Conservation (phyloP, 2,797 vertebrate genomes). For the Glossophaga mutica region DNA sequence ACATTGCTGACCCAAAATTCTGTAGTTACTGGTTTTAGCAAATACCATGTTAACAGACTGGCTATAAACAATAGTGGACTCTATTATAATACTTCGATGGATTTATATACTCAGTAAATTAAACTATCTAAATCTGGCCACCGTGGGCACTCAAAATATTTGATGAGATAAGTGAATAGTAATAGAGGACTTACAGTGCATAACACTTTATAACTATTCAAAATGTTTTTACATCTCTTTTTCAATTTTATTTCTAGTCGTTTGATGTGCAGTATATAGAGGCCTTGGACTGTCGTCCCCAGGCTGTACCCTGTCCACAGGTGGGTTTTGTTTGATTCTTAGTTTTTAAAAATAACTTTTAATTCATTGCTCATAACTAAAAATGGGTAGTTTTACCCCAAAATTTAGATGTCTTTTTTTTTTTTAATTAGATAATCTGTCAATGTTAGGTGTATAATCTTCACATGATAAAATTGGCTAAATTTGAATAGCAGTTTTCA, state of each 20-base stretch:
- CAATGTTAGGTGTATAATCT: neutral
- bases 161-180: neutral
- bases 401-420: constrained; percentile 1
- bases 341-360: constrained; percentile 51
- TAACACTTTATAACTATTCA: neutral
- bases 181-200: neutral
- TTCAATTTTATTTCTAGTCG: constrained; percentile 18
- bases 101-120: neutral
- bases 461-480: neutral
- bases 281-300: neutral
- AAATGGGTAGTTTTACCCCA: constrained; percentile 24
- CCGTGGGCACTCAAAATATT: neutral
- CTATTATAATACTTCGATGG: neutral
- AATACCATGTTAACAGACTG: constrained; percentile 1
- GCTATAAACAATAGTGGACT: neutral
- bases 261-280: neutral
- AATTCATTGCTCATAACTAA: constrained; percentile 3
- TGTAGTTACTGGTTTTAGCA: constrained; percentile 40
- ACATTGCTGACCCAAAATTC: neutral
- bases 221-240: constrained; percentile 14
- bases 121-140: neutral
- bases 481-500: neutral
- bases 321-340: constrained; percentile 48
- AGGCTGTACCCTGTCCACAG: neutral
- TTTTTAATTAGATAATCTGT: neutral